Percentiles rank a stretch among this genome's conserved stretches.
phyloP scores from a whole-genome alignment of 2,888 invertebrate species.

The Apomyelois bistriatella region DNA sequence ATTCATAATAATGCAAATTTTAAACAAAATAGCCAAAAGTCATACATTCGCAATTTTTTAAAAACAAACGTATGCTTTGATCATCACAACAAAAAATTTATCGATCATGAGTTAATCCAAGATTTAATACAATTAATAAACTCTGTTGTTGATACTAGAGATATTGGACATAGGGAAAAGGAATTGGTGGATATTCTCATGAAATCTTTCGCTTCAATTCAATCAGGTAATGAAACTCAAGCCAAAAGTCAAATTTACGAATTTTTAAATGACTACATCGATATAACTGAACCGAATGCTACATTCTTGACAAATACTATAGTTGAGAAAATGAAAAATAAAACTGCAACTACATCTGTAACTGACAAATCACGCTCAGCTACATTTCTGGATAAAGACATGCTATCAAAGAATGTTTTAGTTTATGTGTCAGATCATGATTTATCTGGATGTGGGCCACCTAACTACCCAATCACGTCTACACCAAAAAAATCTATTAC shows the following conservation, averaged over 20 bases:
- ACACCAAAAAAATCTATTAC: constrained; percentile 35
- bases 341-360: neutral
- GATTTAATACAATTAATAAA: neutral
- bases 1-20: constrained; percentile 13
- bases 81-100: neutral
- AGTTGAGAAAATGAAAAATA: constrained; percentile 11
- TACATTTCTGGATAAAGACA: constrained; percentile 10
- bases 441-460: constrained; percentile 11
- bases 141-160: neutral
- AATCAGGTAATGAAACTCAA: constrained; percentile 8
- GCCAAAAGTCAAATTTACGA: constrained; percentile 17
- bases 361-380: neutral
- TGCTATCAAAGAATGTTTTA: constrained; percentile 25
- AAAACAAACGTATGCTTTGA: neutral
- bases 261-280: constrained; percentile 17
- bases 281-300: constrained; percentile 22
- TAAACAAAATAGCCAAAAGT: neutral
- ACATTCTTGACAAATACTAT: constrained; percentile 20
- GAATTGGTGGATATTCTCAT: constrained; percentile 23
- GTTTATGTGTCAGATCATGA: constrained; percentile 33
- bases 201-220: constrained; percentile 18
- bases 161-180: constrained; percentile 14
- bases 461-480: constrained; percentile 29
- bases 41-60: neutral
- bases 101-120: neutral